phyloP scores from a whole-genome alignment of 2,888 invertebrate genomes.

The Thera obeliscata region DNA sequence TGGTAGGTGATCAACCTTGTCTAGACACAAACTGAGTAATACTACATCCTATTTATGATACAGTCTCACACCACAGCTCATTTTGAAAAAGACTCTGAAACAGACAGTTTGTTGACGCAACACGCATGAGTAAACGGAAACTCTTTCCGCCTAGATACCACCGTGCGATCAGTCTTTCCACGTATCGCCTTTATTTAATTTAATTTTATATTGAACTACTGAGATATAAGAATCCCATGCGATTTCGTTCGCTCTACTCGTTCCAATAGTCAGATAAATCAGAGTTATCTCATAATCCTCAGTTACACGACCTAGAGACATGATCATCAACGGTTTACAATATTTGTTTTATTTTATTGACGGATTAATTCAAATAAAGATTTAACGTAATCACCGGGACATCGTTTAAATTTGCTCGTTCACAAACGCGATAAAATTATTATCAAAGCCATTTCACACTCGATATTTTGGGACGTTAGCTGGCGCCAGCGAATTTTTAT shows the following conservation, averaged over 20 bases:
- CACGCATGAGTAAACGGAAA: slow-evolving; percentile 8
- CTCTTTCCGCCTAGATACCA: slow-evolving; percentile 1
- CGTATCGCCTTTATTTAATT: background rate
- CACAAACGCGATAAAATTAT: slow-evolving; percentile 4
- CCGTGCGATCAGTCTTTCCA: background rate
- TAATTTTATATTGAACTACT: background rate
- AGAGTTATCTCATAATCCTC: too few species aligned
- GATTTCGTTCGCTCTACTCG: background rate
- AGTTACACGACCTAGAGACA: too few species aligned
- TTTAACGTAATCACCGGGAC: slow-evolving; percentile 2
- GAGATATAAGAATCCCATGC: background rate
- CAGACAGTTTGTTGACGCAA: slow-evolving; percentile 16
- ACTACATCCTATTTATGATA: slow-evolving; percentile 35
- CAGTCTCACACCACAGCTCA: slow-evolving; percentile 18
- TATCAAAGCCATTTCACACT: background rate
- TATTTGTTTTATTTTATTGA: too few species aligned
- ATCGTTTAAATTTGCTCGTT: slow-evolving; percentile 15
- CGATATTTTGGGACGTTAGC: slow-evolving; percentile 2
- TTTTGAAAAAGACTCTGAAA: slow-evolving; percentile 14
- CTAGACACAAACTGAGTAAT: slow-evolving; percentile 57
- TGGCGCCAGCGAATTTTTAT: slow-evolving; percentile 12
- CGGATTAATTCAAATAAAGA: background rate
- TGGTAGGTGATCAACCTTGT: slow-evolving; percentile 54
- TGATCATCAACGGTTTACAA: too few species aligned
- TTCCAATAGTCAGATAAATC: too few species aligned